A percentile compares a stretch with the other conserved stretches of the same genome.
These are phyloP conservation scores for Trogon surrucura DNA, from an alignment of 2,113 vertebrate species.

Conservation along the genomic window DNA sequence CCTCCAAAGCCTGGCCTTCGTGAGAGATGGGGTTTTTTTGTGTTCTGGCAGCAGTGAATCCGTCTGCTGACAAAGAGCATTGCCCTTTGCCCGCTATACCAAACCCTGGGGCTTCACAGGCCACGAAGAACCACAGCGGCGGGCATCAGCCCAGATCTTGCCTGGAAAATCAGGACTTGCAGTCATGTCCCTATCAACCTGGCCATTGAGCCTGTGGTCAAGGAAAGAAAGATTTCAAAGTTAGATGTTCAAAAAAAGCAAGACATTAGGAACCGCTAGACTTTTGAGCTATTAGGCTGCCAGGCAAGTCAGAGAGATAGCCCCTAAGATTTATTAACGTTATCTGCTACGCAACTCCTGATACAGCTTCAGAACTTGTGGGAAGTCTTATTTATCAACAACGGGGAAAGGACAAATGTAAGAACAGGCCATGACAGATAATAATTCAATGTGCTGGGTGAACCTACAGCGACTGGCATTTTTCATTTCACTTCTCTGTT, in stretches of 20 bases:
- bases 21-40: not conserved
- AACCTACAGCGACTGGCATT: conserved; percentile 52
- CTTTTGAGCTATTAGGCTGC: conserved; percentile 56
- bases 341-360: conserved; percentile 34
- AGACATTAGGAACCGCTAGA: not conserved
- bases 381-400: conserved; percentile 69
- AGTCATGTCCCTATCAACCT: not conserved
- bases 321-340: conserved; percentile 54
- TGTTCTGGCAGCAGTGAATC: not conserved
- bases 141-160: not conserved
- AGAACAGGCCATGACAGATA: conserved; percentile 53
- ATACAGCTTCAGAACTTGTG: conserved; percentile 48
- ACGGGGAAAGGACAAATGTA: conserved; percentile 58
- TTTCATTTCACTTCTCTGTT: conserved; percentile 67
- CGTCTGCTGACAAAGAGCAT: not conserved
- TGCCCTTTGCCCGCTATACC: not conserved
- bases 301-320: conserved; percentile 41
- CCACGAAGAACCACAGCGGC: not conserved
- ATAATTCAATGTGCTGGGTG: conserved; percentile 58
- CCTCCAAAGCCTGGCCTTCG: not conserved
- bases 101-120: not conserved
- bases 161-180: not conserved
- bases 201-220: not conserved
- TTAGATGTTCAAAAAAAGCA: not conserved
- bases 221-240: not conserved